A percentile compares a stretch with the other conserved stretches of the same genome.
phyloP scores from a whole-genome alignment of 1,140 invertebrate genomes.

The Drosophila miranda region DNA sequence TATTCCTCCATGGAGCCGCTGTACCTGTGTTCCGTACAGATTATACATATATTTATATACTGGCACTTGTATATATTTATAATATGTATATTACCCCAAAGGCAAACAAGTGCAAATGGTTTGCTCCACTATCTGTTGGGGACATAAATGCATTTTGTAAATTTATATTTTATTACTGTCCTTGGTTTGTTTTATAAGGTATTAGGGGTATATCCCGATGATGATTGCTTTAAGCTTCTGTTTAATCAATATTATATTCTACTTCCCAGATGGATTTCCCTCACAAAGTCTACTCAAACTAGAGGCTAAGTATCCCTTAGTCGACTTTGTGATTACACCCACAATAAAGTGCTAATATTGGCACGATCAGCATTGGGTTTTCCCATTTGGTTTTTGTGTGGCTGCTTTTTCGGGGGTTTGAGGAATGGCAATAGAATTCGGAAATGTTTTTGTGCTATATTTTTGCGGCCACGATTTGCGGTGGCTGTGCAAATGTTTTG shows the following conservation, averaged over 20 bases:
- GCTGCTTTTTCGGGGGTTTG: slow-evolving; percentile 20
- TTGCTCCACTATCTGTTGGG: neutral
- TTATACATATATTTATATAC: slow-evolving; percentile 16
- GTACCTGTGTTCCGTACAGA: slow-evolving; percentile 19
- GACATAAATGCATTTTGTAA: slow-evolving; percentile 15
- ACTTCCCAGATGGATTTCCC: no score
- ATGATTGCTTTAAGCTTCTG: no score
- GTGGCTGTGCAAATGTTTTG: slow-evolving; percentile 63
- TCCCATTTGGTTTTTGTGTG: slow-evolving; percentile 5
- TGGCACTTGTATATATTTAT: slow-evolving; percentile 8
- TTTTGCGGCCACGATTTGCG: slow-evolving; percentile 64
- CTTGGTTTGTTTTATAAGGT: neutral
- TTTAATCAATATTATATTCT: no score
- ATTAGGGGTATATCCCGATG: neutral
- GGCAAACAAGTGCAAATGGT: slow-evolving; percentile 32
- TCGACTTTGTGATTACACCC: neutral
- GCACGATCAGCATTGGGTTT: slow-evolving; percentile 36
- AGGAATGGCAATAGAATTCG: slow-evolving; percentile 3
- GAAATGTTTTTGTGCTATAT: slow-evolving; percentile 41
- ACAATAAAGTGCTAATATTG: slow-evolving; percentile 52
- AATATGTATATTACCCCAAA: slow-evolving; percentile 15
- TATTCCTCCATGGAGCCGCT: neutral
- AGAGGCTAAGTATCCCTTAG: neutral
- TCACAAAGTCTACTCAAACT: neutral
- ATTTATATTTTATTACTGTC: slow-evolving; percentile 1